These are phyloP conservation scores for Drosophila lacertosa DNA, from an alignment of 1,140 invertebrate species.

Conservation along the genomic window DNA sequence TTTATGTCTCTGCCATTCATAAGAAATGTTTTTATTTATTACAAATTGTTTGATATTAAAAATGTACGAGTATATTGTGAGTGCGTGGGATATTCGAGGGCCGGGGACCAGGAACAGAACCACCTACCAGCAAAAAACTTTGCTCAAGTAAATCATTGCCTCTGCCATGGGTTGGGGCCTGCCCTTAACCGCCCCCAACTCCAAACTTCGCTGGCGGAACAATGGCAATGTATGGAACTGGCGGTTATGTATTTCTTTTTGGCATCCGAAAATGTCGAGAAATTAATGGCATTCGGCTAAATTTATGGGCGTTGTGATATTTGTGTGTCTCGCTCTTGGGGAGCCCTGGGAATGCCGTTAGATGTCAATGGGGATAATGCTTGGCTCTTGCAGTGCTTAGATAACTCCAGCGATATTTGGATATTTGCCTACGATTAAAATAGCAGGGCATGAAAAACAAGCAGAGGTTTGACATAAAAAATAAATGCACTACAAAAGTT, in stretches of 20 bases:
- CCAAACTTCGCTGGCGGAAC: conserved; percentile 3
- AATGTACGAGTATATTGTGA: conserved; percentile 53
- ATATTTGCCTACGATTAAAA: conserved; percentile 26
- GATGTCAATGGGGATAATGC: conserved; percentile 29
- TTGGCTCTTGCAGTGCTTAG: background rate
- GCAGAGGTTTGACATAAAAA: no score
- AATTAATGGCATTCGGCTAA: conserved; percentile 74
- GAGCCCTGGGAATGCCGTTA: conserved; percentile 20
- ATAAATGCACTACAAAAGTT: no score
- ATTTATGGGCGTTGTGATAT: conserved; percentile 69
- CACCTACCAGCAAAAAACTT: conserved; percentile 23
- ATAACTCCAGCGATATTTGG: background rate
- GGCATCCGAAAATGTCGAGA: conserved; percentile 65
- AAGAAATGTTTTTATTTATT: conserved; percentile 66
- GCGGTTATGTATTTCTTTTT: conserved; percentile 16
- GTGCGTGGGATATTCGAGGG: background rate
- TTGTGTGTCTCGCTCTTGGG: conserved; percentile 47
- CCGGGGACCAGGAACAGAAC: background rate
- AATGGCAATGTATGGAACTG: conserved; percentile 35
- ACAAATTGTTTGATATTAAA: conserved; percentile 81
- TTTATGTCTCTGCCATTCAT: conserved; percentile 69
- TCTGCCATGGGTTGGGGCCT: background rate
- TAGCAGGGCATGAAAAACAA: no score
- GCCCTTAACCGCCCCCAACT: background rate
- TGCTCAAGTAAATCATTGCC: conserved; percentile 67